Evolutionary conservation across 1,140 invertebrate species (phyloP), one percentile per base, ranked within the genome.

Genomic region (Sinella curviseta): DNA sequence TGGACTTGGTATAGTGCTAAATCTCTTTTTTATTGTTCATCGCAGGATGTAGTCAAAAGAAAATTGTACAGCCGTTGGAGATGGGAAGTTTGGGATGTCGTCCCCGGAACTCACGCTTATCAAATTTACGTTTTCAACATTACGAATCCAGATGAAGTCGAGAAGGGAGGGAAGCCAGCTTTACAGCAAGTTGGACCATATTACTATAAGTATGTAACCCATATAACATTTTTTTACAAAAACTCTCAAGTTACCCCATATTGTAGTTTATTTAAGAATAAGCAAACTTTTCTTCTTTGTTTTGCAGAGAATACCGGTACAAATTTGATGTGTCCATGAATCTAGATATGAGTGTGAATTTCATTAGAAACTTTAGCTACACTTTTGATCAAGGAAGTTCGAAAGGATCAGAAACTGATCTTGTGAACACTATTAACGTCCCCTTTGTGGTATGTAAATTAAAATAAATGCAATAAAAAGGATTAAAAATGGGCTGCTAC

Each of bases 31-130:
- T n/a, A n/a, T n/a, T n/a, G n/a, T n/a, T n/a, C n/a, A n/a, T n/a
- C n/a, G n/a, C 33, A 82, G 81, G 12, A 60, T 33, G 65, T 82
- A 16, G 81, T 82, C 3, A 20, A 78, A 60, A 33, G 24, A 2
- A 73, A 76, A 34, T 20, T 82, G n/a, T 35, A 60, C 17, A 82
- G 81, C 39, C 48, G 81, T 24, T 82, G 81, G 81, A 78, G 73
- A 54, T 82, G 81, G 81, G 81, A 82, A 76, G 78, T 80, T 26
- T 82, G 81, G 81, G 81, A 82, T 80, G 77, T 82, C 17, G 81
- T 82, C 24, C 81, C 81, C n/a, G 81, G 81, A 76, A 75, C 48
- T 28, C 81, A 82, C 30, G 35, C 54, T 34, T 82, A 39, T 60
- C 77, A 36, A 8, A 20, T 77, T 30, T 77, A 77, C 54, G 30